Percentiles rank a stretch among this genome's conserved stretches.
phyloP scores from a whole-genome alignment of 2,888 invertebrate species.

The Melanargia galathea region DNA sequence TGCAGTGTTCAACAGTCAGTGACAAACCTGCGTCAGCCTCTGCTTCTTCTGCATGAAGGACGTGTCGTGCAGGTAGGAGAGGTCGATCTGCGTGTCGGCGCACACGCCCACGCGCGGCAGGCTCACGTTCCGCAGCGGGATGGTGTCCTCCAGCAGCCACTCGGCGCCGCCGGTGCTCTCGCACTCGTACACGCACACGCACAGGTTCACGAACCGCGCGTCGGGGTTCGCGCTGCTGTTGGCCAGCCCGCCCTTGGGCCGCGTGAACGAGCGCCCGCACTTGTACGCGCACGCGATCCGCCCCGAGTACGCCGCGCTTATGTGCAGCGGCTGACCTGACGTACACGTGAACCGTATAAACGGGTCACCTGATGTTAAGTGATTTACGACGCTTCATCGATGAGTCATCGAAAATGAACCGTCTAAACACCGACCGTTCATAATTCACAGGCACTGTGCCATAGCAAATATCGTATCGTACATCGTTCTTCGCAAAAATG shows the following conservation, averaged over 20 bases:
- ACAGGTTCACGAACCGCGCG: constrained; percentile 93
- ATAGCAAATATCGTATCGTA: no score
- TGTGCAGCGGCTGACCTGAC: constrained; percentile 92
- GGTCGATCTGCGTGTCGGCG: constrained; percentile 90
- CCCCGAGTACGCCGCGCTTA: constrained; percentile 98
- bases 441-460: no score
- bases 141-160: constrained; percentile 97
- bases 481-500: no score
- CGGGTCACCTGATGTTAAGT: no score
- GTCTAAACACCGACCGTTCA: no score
- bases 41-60: constrained; percentile 92
- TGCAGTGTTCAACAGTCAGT: no score
- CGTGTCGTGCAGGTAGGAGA: constrained; percentile 91
- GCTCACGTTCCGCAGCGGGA: constrained; percentile 95
- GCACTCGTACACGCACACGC: constrained; percentile 99
- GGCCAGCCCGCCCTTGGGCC: constrained; percentile 84
- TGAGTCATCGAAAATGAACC: no score
- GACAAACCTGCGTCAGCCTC: constrained; percentile 86
- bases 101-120: constrained; percentile 90
- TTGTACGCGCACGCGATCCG: constrained; percentile 98
- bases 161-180: constrained; percentile 97
- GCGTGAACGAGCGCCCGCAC: constrained; percentile 93
- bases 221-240: constrained; percentile 51
- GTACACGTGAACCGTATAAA: no score
- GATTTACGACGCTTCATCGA: no score